These are phyloP conservation scores for Ochotona curzoniae DNA, from an alignment of 2,113 vertebrate species.

Conservation along the genomic window DNA sequence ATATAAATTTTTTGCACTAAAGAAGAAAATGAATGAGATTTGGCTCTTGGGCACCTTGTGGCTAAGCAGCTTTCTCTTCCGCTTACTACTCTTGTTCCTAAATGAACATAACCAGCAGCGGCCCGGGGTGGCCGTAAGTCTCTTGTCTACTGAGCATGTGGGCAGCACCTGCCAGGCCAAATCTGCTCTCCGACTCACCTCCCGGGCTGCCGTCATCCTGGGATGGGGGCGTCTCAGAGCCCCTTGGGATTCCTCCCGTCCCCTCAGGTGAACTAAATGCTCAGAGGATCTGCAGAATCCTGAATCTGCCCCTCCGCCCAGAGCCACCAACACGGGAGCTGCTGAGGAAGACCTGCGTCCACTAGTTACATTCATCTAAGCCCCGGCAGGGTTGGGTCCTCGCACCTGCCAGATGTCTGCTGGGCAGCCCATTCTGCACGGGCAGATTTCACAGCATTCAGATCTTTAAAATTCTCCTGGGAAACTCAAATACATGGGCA, in stretches of 20 bases:
- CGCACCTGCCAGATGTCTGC: slow-evolving; percentile 20
- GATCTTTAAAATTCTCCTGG: slow-evolving; percentile 65
- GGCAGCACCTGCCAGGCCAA: background rate
- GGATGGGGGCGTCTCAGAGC: background rate
- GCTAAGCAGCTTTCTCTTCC: background rate
- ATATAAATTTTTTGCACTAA: background rate
- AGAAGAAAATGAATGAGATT: background rate
- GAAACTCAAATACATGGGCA: slow-evolving; percentile 52
- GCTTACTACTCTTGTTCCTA: background rate
- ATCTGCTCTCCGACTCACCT: background rate
- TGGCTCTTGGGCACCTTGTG: rapidly evolving
- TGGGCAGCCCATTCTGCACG: slow-evolving; percentile 49
- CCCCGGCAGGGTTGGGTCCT: background rate
- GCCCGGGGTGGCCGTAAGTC: no score
- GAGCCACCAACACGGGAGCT: slow-evolving; percentile 20
- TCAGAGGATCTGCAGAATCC: background rate
- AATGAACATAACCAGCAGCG: no score
- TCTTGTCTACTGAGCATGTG: background rate
- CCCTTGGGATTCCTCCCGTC: background rate
- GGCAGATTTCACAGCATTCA: slow-evolving; percentile 1
- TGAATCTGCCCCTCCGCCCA: background rate
- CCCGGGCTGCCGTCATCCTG: background rate
- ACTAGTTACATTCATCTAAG: background rate
- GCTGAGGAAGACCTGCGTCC: slow-evolving; percentile 43
- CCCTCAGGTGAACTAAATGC: background rate